Conservation (phyloP, 2,113 vertebrate species). For the Sander vitreus region DNA sequence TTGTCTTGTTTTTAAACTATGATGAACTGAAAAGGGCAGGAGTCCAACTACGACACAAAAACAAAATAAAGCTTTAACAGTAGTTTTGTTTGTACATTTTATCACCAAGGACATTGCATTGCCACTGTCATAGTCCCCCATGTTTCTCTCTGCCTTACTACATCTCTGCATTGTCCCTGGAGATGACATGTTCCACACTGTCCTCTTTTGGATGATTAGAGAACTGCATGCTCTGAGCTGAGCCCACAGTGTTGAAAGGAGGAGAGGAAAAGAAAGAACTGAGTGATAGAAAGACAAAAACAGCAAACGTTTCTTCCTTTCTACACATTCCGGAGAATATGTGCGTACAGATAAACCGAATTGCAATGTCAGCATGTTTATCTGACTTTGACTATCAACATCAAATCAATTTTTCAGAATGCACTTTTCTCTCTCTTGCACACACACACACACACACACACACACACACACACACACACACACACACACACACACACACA, state of each 20-base stretch:
- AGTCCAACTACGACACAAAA: background rate
- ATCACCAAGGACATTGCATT: conserved; percentile 21
- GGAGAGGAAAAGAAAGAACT: background rate
- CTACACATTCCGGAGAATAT: conserved; percentile 28
- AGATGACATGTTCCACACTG: conserved; percentile 79
- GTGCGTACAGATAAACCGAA: conserved; percentile 34
- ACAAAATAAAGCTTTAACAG: background rate
- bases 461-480: background rate
- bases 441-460: too few species aligned
- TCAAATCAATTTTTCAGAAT: conserved; percentile 65
- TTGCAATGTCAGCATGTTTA: conserved; percentile 67
- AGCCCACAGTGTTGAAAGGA: conserved; percentile 1
- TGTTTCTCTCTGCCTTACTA: conserved; percentile 12
- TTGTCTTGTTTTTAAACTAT: background rate
- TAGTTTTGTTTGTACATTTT: conserved; percentile 13
- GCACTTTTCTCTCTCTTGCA: conserved; percentile 20
- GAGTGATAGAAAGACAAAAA: conserved; percentile 34
- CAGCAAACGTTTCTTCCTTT: conserved; percentile 8
- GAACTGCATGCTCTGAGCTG: conserved; percentile 63
- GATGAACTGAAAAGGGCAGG: background rate
- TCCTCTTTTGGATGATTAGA: conserved; percentile 78
- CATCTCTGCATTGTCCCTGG: conserved; percentile 46
- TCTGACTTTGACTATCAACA: conserved; percentile 67
- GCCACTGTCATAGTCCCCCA: background rate
- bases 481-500: conserved; percentile 6